phyloP scores from a whole-genome alignment of 2,888 invertebrate genomes.

The Imbricaverruca yamaguchii region DNA sequence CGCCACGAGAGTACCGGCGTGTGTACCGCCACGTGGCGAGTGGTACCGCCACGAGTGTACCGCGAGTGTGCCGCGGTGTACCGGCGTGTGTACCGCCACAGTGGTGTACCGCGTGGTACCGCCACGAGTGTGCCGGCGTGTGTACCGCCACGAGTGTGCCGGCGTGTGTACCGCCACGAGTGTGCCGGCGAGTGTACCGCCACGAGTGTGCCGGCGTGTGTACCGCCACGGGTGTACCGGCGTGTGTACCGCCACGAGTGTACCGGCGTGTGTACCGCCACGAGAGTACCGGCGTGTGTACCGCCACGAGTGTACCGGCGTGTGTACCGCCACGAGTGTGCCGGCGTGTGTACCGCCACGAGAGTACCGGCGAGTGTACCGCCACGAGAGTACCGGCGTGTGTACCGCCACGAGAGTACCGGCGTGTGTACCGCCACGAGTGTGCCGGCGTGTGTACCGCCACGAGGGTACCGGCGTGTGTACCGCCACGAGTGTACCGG shows the following conservation, averaged over 20 bases:
- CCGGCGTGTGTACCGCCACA: slow-evolving; percentile 54
- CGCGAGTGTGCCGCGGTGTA: too few species aligned
- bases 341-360: slow-evolving; percentile 53
- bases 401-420: slow-evolving; percentile 76
- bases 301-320: slow-evolving; percentile 85
- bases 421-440: too few species aligned
- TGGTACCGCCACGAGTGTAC: slow-evolving; percentile 71
- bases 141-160: slow-evolving; percentile 76
- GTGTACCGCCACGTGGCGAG: slow-evolving; percentile 28
- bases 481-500: slow-evolving; percentile 52
- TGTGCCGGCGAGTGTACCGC: slow-evolving; percentile 48
- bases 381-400: slow-evolving; percentile 35
- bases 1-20: slow-evolving; percentile 87
- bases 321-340: too few species aligned
- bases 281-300: slow-evolving; percentile 40
- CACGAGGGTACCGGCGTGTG: slow-evolving; percentile 76
- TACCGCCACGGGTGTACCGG: too few species aligned
- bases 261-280: too few species aligned
- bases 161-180: too few species aligned
- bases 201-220: slow-evolving; percentile 87
- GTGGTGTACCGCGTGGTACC: too few species aligned
- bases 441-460: slow-evolving; percentile 48
- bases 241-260: slow-evolving; percentile 63
- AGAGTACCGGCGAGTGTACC: slow-evolving; percentile 93
- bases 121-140: slow-evolving; percentile 35